These are phyloP conservation scores for Dipodomys stephensi DNA, from an alignment of 2,113 vertebrate species.

Conservation along the genomic window DNA sequence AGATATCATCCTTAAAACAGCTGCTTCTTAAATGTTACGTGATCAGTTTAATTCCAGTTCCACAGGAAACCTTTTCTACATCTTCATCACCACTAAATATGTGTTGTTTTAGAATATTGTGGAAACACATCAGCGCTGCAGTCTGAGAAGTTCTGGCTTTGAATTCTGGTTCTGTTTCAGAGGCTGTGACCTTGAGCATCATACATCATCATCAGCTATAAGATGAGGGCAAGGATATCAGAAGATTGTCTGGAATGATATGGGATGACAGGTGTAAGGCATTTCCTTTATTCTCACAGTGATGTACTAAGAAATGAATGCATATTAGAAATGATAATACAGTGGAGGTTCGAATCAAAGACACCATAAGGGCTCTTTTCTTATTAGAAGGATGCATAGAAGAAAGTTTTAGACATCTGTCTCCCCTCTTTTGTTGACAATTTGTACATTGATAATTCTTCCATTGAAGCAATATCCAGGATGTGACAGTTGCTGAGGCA, in stretches of 20 bases:
- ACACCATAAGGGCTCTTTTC: not conserved
- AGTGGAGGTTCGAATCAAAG: constrained; percentile 2
- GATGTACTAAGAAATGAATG: not conserved
- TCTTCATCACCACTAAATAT: not conserved
- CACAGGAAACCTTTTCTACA: not conserved
- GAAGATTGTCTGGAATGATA: not conserved
- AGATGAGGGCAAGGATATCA: not conserved
- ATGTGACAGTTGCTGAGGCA: not conserved
- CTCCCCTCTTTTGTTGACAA: not conserved
- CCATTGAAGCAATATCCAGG: not conserved
- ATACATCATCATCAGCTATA: not conserved
- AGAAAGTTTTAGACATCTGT: not conserved
- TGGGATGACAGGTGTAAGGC: not conserved
- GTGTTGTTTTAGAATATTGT: not conserved
- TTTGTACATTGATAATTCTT: not conserved
- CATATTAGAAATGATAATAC: not conserved
- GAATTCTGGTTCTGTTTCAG: not conserved
- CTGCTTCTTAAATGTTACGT: not conserved
- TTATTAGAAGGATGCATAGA: not conserved
- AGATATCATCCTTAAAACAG: not conserved
- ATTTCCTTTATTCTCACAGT: constrained; percentile 37
- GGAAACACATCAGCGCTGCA: not conserved
- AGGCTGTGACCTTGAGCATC: not conserved
- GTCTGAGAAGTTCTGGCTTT: not conserved
- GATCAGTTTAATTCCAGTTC: not conserved